Percentiles rank a stretch among this genome's conserved stretches.
Evolutionary conservation across 2,888 invertebrate genomes (phyloP).

Genomic region (Flexamia atlantica): DNA sequence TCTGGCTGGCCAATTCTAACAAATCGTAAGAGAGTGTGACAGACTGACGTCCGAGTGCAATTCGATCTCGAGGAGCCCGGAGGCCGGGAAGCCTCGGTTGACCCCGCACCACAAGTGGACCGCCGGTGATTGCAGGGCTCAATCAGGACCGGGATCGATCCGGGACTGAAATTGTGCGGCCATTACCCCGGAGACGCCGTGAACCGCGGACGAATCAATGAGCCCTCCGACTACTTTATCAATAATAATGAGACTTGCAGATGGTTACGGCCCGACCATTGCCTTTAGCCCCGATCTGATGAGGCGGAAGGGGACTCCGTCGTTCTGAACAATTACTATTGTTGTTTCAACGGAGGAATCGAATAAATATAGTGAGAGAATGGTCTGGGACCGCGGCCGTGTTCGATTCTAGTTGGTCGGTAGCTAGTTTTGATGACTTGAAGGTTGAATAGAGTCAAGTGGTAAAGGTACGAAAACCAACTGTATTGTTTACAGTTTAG

Average conservation of each 20-base stretch:
- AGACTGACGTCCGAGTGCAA: background rate
- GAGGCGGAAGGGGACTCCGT: conserved; percentile 22
- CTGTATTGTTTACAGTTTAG: too few relatives aligned
- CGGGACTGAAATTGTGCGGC: background rate
- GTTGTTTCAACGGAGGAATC: conserved; percentile 10
- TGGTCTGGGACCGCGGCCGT: background rate
- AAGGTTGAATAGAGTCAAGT: too few relatives aligned
- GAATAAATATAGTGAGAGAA: conserved; percentile 12
- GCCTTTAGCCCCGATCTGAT: conserved; percentile 35
- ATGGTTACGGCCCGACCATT: background rate
- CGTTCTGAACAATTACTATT: conserved; percentile 34
- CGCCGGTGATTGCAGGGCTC: conserved; percentile 16
- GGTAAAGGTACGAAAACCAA: too few relatives aligned
- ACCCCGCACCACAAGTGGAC: conserved; percentile 16
- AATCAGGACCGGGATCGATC: conserved; percentile 9
- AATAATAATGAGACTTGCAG: conserved; percentile 26
- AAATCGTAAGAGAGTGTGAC: too few relatives aligned
- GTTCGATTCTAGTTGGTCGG: too few relatives aligned
- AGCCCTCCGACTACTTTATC: conserved; percentile 8
- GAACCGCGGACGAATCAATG: conserved; percentile 26
- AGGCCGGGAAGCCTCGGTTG: background rate
- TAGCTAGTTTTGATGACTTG: too few relatives aligned
- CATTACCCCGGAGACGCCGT: conserved; percentile 1
- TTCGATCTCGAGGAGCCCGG: background rate
- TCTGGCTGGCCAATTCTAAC: too few relatives aligned